phyloP scores from a whole-genome alignment of 2,888 invertebrate genomes.

The Odontothrips loti region DNA sequence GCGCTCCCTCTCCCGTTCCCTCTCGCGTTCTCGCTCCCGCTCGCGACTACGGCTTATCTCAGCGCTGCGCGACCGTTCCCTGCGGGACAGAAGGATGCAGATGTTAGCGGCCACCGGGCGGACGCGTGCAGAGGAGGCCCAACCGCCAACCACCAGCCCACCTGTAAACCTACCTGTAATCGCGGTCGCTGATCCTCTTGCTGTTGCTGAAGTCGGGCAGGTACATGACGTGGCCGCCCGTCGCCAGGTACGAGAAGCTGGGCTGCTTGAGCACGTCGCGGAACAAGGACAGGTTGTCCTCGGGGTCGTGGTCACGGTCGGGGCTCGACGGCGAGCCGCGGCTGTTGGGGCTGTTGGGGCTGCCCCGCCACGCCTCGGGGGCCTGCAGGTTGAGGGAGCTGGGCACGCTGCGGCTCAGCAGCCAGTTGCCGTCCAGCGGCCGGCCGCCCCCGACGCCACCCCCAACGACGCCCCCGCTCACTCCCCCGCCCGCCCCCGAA shows the following conservation, averaged over 20 bases:
- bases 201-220: conserved; percentile 52
- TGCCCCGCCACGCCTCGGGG: conserved; percentile 34
- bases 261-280: conserved; percentile 44
- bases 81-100: neutral
- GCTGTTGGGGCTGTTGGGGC: conserved; percentile 29
- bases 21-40: neutral
- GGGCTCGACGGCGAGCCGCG: conserved; percentile 6
- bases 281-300: conserved; percentile 34
- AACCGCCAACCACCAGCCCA: neutral
- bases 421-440: conserved; percentile 66
- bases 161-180: neutral
- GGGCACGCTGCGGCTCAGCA: conserved; percentile 73
- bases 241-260: conserved; percentile 57
- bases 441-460: conserved; percentile 43
- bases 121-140: neutral
- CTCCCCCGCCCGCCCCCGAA: neutral
- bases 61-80: neutral
- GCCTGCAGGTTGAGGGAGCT: conserved; percentile 59
- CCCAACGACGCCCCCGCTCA: too few species aligned
- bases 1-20: neutral
- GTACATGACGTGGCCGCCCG: conserved; percentile 75
- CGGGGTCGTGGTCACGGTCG: neutral
- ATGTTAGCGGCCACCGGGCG: neutral
- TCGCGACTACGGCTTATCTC: neutral
- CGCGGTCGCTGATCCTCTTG: conserved; percentile 30